Conservation (phyloP, 2,113 vertebrate genomes). For the Catagonus wagneri region DNA sequence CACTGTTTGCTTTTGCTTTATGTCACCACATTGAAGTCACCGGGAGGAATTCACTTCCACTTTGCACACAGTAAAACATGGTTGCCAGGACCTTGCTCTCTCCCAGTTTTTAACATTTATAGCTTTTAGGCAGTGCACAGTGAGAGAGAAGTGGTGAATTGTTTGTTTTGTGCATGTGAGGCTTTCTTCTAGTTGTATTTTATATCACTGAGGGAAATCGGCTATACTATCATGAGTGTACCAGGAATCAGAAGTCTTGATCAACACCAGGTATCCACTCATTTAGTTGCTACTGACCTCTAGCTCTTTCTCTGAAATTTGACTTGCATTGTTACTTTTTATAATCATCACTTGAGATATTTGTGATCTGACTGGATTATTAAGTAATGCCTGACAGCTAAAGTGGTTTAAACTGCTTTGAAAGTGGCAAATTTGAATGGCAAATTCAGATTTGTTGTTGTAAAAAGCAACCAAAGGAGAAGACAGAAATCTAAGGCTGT, state of each 20-base stretch:
- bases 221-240: not conserved
- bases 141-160: not conserved
- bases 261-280: not conserved
- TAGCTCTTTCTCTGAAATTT: not conserved
- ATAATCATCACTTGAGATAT: not conserved
- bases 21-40: not conserved
- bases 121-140: not conserved
- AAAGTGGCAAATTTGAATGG: not conserved
- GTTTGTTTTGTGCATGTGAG: not conserved
- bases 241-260: not conserved
- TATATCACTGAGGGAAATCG: not conserved
- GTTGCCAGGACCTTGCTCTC: not conserved
- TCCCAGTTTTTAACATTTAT: not conserved
- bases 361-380: not conserved
- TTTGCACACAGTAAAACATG: not conserved
- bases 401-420: constrained; percentile 10
- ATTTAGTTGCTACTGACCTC: not conserved
- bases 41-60: not conserved
- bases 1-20: not conserved
- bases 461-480: constrained; percentile 34
- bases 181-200: not conserved
- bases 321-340: not conserved
- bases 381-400: not conserved
- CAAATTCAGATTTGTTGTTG: not conserved
- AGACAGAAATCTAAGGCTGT: not conserved